Evolutionary conservation across 37 sponge, comb jelly and placozoan species (phyloP), one percentile per base, ranked within the genome.

Genomic region (Halisarca cf. caerulea): DNA sequence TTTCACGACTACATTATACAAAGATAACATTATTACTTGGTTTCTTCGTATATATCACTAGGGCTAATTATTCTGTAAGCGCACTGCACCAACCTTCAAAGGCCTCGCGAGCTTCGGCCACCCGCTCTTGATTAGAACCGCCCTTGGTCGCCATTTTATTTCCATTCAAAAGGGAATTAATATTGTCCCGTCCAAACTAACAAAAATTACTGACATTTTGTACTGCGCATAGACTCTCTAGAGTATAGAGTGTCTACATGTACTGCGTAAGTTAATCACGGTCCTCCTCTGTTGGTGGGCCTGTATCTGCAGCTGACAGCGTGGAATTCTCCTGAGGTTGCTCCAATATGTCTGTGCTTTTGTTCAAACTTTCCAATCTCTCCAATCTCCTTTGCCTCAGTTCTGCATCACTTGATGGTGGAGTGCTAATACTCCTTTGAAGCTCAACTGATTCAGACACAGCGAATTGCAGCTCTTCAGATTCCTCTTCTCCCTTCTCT

Each of bases 71-170:
- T 7, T 20, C 25, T 7, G 5, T 28, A 30, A n/a, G n/a, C n/a
- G n/a, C n/a, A n/a, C n/a, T 62, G 15, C 15, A 62, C 15, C 86
- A 87, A 92, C 92, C 78, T 85, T 88, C 88, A 80, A 92, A 58
- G 25, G 92, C 83, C 21, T 92, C 92, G 55, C 88, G 81, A 18
- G 78, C 92, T 78, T 92, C 92, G 17, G 86, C 59, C 0, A 92
- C 34, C 40, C 61, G 57, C 80, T 85, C 66, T 25, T 78, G 8
- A 44, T 88, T 70, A 25, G 77, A 23, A 39, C 36, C 41, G 72
- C 72, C 41, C 39, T 68, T 35, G 25, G 87, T 28, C 39, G 15
- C 85, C 51, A 47, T 47, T 47, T 47, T 47, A 47, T 47, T 47
- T 6, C 11, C 9, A 47, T 47, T 47, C 11, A 47, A 14, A 11